These are phyloP conservation scores for Xenopus borealis DNA, from an alignment of 2,113 vertebrate species.

Conservation along the genomic window DNA sequence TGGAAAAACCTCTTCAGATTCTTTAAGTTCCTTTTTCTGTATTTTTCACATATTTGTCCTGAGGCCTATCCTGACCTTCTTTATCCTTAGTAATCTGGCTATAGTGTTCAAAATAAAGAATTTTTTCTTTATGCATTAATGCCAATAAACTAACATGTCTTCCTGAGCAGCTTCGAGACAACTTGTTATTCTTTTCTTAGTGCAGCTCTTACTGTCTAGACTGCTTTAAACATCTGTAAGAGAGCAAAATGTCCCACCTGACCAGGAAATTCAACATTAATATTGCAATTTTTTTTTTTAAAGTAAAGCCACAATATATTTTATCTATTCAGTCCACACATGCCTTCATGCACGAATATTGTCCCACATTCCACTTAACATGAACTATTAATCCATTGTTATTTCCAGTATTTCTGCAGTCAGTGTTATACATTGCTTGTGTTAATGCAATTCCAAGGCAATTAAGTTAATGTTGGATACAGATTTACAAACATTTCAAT, in stretches of 20 bases:
- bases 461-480: too few relatives aligned
- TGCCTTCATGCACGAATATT: too few relatives aligned
- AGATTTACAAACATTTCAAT: too few relatives aligned
- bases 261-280: conserved; percentile 26
- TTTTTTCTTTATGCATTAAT: conserved; percentile 13
- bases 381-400: too few relatives aligned
- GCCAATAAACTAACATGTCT: not conserved
- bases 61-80: conserved; percentile 23
- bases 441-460: too few relatives aligned
- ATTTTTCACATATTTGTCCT: conserved; percentile 12
- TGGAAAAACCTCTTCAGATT: conserved; percentile 19
- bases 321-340: not conserved
- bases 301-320: not conserved
- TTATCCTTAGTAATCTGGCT: conserved; percentile 29
- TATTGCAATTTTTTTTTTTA: not conserved
- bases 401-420: too few relatives aligned
- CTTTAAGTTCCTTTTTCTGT: conserved; percentile 10
- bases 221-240: conserved; percentile 38
- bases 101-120: conserved; percentile 24
- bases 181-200: conserved; percentile 1
- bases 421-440: too few relatives aligned
- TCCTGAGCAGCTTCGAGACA: not conserved
- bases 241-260: conserved; percentile 15
- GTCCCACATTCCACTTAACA: too few relatives aligned
- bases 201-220: conserved; percentile 19